These are phyloP conservation scores for Trematomus bernacchii DNA, from an alignment of 2,797 vertebrate species.

Conservation along the genomic window DNA sequence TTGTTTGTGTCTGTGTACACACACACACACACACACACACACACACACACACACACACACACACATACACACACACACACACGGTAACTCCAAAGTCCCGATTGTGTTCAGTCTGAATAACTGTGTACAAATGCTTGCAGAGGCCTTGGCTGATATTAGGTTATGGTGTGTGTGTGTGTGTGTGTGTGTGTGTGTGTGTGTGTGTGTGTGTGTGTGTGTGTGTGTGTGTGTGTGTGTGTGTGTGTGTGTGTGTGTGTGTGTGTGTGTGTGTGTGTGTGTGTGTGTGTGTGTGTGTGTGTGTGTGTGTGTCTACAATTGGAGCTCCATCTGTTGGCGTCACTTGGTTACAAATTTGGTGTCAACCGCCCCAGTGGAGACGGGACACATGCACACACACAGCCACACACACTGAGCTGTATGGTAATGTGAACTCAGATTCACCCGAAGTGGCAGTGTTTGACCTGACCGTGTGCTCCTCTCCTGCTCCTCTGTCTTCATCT, in stretches of 20 bases:
- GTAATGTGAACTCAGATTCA: constrained; percentile 98
- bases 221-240: constrained; percentile 10
- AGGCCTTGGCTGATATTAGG: constrained; percentile 38
- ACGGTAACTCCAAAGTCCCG: no score
- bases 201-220: not conserved
- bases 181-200: constrained; percentile 20
- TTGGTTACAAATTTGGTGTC: constrained; percentile 85
- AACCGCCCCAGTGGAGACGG: constrained; percentile 66
- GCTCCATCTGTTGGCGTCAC: constrained; percentile 87
- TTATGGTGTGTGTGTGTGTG: no score
- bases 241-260: constrained; percentile 15
- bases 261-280: not conserved
- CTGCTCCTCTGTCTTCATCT: constrained; percentile 32
- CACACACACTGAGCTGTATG: constrained; percentile 82
- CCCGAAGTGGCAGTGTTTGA: constrained; percentile 90
- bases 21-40: constrained; percentile 70
- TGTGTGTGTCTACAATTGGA: constrained; percentile 72
- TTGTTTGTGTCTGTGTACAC: constrained; percentile 63
- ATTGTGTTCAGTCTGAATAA: not conserved
- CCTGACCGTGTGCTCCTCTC: constrained; percentile 88
- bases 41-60: not conserved
- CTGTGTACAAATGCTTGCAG: not conserved
- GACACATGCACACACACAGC: constrained; percentile 34
- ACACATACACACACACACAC: no score
- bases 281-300: constrained; percentile 9